Percentiles rank a stretch among this genome's conserved stretches.
Conservation (phyloP, 2,113 vertebrate species). For the Coptodon bakossiorum region DNA sequence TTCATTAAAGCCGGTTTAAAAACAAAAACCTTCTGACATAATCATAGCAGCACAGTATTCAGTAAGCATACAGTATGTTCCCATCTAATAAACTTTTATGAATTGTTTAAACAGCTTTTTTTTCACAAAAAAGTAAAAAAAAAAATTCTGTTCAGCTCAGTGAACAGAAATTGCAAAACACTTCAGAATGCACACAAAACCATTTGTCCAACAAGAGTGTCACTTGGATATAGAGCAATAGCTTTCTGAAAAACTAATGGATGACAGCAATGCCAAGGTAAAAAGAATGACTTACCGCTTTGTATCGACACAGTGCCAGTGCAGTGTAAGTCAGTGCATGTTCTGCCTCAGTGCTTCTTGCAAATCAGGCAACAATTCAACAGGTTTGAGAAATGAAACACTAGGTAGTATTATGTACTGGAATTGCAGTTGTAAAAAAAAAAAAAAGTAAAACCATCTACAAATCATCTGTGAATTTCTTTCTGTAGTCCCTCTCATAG, state of each 20-base stretch:
- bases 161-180: not conserved
- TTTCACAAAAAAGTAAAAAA: not conserved
- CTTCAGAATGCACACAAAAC: not conserved
- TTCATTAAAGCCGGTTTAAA: not conserved
- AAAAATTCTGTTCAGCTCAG: not conserved
- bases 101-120: not conserved
- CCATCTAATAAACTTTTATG: not conserved
- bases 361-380: not conserved
- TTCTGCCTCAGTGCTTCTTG: not conserved
- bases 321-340: not conserved
- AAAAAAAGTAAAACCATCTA: not conserved
- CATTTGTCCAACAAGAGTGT: not conserved
- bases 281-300: not conserved
- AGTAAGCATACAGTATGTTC: not conserved
- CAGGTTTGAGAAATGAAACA: not conserved
- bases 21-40: not conserved
- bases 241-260: slow-evolving; percentile 2
- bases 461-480: not conserved
- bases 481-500: not conserved
- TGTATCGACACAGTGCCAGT: not conserved
- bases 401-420: not conserved
- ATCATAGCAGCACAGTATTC: not conserved
- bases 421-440: not conserved
- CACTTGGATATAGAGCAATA: not conserved
- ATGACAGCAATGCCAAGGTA: slow-evolving; percentile 18